Base-by-base conservation (phyloP, 2,797 vertebrate species). In the Sebastes aleutianus region DNA sequence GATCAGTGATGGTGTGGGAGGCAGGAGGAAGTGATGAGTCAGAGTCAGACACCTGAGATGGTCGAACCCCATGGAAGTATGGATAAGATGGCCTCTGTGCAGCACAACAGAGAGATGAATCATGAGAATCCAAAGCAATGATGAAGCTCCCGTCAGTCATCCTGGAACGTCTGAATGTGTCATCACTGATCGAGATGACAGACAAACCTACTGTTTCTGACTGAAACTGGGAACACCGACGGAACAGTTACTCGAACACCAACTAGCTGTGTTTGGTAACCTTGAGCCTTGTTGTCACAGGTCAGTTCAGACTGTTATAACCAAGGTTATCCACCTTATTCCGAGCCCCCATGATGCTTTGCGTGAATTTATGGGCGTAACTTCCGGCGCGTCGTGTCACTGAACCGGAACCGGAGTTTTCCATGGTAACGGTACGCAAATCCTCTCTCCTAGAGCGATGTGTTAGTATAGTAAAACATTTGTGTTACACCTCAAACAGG, bases 41-140 rank as follows among this genome's bases (percentile, higher is more conserved):
- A 70, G 87, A 89, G 76, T 79, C 75, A 70, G 89, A 93, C 93
- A 95, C 94, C 95, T 95, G 91, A 87, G 92, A 91, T 74, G 89
- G 89, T 78, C 39, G 89, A 84, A 87, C 84, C 80, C 86, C 90
- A 34, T 70, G 71, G 59, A 76, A 89, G 87, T 76, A 93, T 91
- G 93, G 76, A 88, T 50, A 82, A 76, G 76, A 93, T 94, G 91
- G 80, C 76, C 50, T 91, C 94, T 95, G 92, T 70, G 88, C 92
- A 91, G 88, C 85, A 91, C 80, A 89, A 91, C 91, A 87, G 89
- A 94, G 84, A 93, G 69, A 94, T 91, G 74, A 74, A 47, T 78
- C 62, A 87, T 90, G 87, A 93, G 89, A 84, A 79, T 87, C 84
- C 57, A 70, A 90, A 87, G 77, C 79, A 56, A 36, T 70, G 77